A percentile compares a stretch with the other conserved stretches of the same genome.
These are phyloP conservation scores for Caenorhabditis latens DNA, from an alignment of 1,140 invertebrate genomes.

Conservation along the genomic window DNA sequence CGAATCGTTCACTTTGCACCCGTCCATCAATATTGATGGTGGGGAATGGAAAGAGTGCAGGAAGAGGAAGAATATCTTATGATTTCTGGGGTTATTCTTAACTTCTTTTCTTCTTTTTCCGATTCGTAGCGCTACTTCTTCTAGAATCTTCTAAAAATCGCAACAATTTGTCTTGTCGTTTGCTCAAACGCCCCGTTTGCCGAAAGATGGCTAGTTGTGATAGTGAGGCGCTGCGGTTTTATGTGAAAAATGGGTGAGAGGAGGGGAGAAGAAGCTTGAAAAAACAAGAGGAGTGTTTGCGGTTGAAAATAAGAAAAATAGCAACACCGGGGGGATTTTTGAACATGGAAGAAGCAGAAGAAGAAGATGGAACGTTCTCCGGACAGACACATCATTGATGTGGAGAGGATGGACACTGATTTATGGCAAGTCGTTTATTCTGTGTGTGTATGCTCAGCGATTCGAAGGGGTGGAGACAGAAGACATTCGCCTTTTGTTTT, in stretches of 20 bases:
- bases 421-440: constrained; percentile 47
- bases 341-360: constrained; percentile 4
- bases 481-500: background rate
- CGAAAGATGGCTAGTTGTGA: constrained; percentile 40
- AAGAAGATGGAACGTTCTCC: constrained; percentile 51
- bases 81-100: constrained; percentile 11
- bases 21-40: background rate
- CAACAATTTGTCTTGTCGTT: constrained; percentile 22
- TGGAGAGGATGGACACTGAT: constrained; percentile 35
- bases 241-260: constrained; percentile 44
- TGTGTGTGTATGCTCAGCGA: constrained; percentile 26
- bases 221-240: constrained; percentile 27
- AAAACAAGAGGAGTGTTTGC: constrained; percentile 25
- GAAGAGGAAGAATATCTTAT: background rate
- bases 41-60: background rate
- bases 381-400: constrained; percentile 21
- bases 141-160: background rate
- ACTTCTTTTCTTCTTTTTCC: constrained; percentile 14
- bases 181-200: constrained; percentile 23
- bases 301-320: background rate
- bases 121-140: background rate
- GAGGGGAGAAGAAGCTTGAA: background rate
- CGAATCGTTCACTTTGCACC: constrained; percentile 12
- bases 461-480: background rate
- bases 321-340: constrained; percentile 21